phyloP scores from a whole-genome alignment of 2,113 vertebrate species.

The Chroicocephalus ridibundus region DNA sequence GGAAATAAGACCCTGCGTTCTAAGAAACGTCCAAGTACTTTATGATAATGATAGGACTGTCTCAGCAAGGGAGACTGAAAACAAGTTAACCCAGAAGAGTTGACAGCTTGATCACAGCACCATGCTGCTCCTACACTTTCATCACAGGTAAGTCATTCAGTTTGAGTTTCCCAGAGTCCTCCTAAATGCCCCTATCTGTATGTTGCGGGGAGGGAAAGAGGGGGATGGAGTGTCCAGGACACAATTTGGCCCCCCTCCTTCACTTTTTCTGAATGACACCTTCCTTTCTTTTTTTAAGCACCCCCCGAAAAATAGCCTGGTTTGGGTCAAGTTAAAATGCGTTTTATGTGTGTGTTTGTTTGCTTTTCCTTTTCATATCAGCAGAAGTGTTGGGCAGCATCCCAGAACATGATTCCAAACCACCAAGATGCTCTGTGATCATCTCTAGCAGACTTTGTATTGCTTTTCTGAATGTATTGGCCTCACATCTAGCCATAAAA shows the following conservation, averaged over 20 bases:
- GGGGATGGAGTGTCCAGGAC: not conserved
- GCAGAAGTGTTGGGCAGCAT: not conserved
- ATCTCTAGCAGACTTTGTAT: not conserved
- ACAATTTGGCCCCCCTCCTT: not conserved
- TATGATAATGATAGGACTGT: not conserved
- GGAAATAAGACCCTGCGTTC: not conserved
- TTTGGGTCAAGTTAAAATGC: not conserved
- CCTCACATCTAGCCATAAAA: not conserved
- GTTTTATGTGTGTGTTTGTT: rapidly evolving
- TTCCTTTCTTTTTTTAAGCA: not conserved
- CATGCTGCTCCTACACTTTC: not conserved
- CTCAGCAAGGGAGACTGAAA: not conserved
- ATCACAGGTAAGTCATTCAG: not conserved
- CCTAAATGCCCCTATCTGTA: not conserved
- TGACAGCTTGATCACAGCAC: not conserved
- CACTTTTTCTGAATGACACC: not conserved
- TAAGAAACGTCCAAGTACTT: not conserved
- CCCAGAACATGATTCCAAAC: not conserved
- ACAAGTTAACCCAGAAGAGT: not conserved
- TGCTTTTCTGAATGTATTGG: not conserved
- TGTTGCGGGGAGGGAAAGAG: not conserved
- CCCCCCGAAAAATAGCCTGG: rapidly evolving
- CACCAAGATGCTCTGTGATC: not conserved
- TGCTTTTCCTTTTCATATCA: not conserved
- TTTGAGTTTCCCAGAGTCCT: not conserved